Percentiles rank a stretch among this genome's conserved stretches.
Evolutionary conservation across 2,797 vertebrate species (phyloP).

Genomic region (Enteromius trimaculatus): DNA sequence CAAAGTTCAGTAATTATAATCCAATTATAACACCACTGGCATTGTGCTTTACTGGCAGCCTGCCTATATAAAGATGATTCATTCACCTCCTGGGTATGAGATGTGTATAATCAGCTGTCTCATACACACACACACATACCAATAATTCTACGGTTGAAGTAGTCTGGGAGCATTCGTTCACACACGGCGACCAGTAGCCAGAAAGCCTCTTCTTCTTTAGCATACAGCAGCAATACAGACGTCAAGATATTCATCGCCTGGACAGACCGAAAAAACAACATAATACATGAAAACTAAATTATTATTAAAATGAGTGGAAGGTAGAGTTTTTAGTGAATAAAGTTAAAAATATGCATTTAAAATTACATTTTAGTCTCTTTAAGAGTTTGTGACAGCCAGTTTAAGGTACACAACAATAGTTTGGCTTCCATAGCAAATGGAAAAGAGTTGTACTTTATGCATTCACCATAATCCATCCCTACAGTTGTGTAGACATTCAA

Average conservation of each 20-base stretch:
- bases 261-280: background rate
- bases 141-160: slow-evolving; percentile 95
- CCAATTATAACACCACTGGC: background rate
- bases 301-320: background rate
- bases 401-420: background rate
- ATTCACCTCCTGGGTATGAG: background rate
- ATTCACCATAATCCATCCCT: background rate
- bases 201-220: slow-evolving; percentile 98
- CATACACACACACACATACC: slow-evolving; percentile 71
- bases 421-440: background rate
- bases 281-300: background rate
- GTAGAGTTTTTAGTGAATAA: background rate
- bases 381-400: no score
- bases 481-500: background rate
- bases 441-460: background rate
- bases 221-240: slow-evolving; percentile 93
- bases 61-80: background rate
- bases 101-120: background rate
- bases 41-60: background rate
- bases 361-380: background rate
- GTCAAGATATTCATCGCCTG: slow-evolving; percentile 99
- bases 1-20: background rate
- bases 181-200: slow-evolving; percentile 95
- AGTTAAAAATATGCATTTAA: background rate
- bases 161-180: slow-evolving; percentile 96